Evolutionary conservation across 2,797 vertebrate species (phyloP).

Genomic region (Podargus strigoides): DNA sequence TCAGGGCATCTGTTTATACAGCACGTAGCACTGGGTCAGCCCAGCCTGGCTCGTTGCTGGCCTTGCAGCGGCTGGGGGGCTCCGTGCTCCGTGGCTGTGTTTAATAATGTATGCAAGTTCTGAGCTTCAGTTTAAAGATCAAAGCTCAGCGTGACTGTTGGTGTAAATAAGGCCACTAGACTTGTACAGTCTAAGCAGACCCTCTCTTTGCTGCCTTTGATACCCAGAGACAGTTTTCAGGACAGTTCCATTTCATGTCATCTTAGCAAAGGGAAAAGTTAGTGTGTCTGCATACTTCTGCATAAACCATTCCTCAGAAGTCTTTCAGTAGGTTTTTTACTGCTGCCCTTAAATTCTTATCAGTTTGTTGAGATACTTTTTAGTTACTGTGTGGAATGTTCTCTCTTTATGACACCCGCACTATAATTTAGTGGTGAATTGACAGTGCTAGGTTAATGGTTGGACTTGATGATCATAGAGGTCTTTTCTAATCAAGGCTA

Average conservation of each 20-base stretch:
- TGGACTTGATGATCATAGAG: no score
- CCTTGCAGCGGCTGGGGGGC: accelerated
- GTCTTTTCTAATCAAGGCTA: no score
- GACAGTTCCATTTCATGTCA: not conserved
- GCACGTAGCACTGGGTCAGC: not conserved
- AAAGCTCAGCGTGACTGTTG: accelerated
- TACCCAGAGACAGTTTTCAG: not conserved
- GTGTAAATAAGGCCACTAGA: not conserved
- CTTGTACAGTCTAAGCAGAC: not conserved
- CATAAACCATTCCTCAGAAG: not conserved
- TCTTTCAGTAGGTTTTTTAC: not conserved
- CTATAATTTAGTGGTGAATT: no score
- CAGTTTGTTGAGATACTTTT: not conserved
- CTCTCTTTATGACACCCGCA: not conserved
- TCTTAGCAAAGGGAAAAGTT: not conserved
- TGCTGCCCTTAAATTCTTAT: not conserved
- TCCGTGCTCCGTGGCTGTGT: not conserved
- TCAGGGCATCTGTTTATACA: not conserved
- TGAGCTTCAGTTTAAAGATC: not conserved
- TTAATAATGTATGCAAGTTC: not conserved
- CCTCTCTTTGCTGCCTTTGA: not conserved
- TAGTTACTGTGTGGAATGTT: not conserved
- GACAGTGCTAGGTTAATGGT: no score
- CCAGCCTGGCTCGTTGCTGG: not conserved
- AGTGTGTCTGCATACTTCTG: not conserved